Evolutionary conservation across 2,113 vertebrate genomes (phyloP).

Genomic region (Cathartes aura): DNA sequence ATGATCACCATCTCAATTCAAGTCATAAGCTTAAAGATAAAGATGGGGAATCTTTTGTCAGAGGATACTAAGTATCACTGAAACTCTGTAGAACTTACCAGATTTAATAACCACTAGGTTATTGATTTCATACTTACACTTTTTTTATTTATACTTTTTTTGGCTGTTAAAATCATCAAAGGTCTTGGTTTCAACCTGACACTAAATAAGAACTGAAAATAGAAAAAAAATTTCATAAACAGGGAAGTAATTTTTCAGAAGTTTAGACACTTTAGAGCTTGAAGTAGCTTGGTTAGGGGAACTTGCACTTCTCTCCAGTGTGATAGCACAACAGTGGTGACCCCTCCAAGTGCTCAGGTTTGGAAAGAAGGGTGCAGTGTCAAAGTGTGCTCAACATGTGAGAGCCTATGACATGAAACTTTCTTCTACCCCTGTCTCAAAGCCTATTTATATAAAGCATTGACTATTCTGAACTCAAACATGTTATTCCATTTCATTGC

Average conservation of each 20-base stretch:
- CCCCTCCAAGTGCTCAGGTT: background rate
- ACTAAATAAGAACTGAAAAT: background rate
- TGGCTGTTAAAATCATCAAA: background rate
- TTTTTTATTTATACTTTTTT: background rate
- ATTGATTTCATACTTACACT: background rate
- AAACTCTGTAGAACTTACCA: background rate
- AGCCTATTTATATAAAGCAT: background rate
- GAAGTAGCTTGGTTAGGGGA: background rate
- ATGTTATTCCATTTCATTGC: background rate
- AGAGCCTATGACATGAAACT: background rate
- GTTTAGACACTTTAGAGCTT: background rate
- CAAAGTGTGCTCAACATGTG: background rate
- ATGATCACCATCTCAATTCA: background rate
- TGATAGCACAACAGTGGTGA: background rate
- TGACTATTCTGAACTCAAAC: background rate
- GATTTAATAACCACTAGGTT: background rate
- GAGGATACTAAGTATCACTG: background rate
- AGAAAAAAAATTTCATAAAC: background rate
- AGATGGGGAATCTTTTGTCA: background rate
- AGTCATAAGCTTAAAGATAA: background rate
- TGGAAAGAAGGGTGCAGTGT: background rate
- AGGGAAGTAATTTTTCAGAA: background rate
- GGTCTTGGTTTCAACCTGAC: background rate
- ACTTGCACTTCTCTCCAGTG: background rate
- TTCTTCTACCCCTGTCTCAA: background rate